phyloP scores from a whole-genome alignment of 2,797 vertebrate species.

The Anas bahamensis region DNA sequence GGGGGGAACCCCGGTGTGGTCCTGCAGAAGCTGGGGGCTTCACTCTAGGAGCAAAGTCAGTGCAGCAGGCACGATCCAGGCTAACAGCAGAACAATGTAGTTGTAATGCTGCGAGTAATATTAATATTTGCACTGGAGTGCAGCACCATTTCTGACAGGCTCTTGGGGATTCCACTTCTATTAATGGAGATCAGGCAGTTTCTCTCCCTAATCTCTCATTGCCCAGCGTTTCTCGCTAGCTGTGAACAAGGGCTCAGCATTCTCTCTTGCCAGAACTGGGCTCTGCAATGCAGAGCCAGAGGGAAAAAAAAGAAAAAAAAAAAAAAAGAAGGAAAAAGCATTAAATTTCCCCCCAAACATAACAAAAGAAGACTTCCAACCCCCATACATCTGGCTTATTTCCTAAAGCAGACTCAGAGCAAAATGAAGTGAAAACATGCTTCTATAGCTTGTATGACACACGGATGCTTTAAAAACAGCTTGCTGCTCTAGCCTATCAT shows the following conservation, averaged over 20 bases:
- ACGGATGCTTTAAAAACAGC: neutral
- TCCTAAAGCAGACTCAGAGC: neutral
- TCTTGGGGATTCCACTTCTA: neutral
- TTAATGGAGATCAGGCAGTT: neutral
- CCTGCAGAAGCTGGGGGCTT: neutral
- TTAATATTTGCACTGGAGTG: neutral
- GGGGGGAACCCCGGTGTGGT: neutral
- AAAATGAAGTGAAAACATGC: neutral
- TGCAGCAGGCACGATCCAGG: neutral
- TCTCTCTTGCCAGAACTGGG: neutral
- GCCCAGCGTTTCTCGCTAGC: rapidly evolving
- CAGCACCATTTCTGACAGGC: neutral
- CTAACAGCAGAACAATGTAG: neutral
- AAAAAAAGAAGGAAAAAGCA: neutral
- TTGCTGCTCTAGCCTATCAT: neutral
- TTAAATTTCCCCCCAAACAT: neutral
- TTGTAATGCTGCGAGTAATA: neutral
- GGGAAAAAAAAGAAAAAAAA: neutral
- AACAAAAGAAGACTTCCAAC: neutral
- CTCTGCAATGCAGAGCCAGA: slow-evolving; percentile 16
- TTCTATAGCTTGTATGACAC: neutral
- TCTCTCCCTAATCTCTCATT: neutral
- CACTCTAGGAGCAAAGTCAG: neutral
- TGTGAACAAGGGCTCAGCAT: neutral
- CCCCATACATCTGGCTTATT: neutral